Percentiles rank a stretch among this genome's conserved stretches.
Conservation (phyloP, 2,797 vertebrate species). For the Luscinia megarhynchos region DNA sequence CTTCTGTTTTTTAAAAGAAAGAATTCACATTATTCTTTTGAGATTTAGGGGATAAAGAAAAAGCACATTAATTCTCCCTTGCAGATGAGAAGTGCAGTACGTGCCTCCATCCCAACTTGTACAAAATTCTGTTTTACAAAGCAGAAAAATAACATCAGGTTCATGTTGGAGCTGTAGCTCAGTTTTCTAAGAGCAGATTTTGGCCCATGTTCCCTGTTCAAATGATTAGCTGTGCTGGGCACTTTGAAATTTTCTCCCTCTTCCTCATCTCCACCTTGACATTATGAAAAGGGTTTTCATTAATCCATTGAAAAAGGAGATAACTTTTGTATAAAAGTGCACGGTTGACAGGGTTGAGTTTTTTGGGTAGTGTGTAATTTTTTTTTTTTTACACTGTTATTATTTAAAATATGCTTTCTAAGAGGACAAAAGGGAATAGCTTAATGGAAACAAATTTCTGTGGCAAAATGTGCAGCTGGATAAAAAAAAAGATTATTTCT, state of each 20-base stretch:
- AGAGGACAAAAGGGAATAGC: constrained; percentile 65
- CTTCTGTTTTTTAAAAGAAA: background rate
- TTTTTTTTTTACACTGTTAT: constrained; percentile 63
- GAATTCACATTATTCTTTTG: background rate
- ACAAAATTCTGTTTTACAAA: background rate
- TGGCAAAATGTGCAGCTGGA: constrained; percentile 46
- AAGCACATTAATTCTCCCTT: background rate
- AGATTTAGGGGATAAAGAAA: background rate
- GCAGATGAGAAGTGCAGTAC: background rate
- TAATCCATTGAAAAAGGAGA: constrained; percentile 14
- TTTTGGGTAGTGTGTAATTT: constrained; percentile 61
- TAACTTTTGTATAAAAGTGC: constrained; percentile 49
- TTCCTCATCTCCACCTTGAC: constrained; percentile 14
- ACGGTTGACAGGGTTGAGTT: background rate
- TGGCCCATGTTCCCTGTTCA: background rate
- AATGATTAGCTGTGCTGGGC: constrained; percentile 23
- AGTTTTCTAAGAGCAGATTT: constrained; percentile 2
- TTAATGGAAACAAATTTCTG: constrained; percentile 73
- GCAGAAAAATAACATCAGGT: background rate
- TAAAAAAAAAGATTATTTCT: constrained; percentile 66
- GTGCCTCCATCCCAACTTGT: background rate
- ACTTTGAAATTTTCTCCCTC: constrained; percentile 6
- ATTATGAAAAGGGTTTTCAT: constrained; percentile 54
- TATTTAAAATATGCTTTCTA: constrained; percentile 72
- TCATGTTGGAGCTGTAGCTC: background rate